Evolutionary conservation across 2,888 invertebrate genomes (phyloP).

Genomic region (Lithosia quadra): DNA sequence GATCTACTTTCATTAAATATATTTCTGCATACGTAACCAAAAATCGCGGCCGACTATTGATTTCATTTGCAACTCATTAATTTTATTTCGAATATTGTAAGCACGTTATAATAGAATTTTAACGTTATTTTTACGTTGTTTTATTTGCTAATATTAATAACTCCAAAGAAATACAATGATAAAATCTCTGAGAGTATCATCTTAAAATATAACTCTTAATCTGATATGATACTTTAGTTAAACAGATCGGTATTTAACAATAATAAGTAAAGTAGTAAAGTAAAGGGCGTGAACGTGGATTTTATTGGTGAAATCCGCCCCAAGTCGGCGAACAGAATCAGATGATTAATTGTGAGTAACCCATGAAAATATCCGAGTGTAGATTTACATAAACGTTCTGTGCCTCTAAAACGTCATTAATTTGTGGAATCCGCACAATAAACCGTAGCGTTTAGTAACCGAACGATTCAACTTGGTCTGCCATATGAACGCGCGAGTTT

Average conservation of each 20-base stretch:
- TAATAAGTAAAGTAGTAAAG: too few relatives aligned
- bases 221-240: too few relatives aligned
- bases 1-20: slow-evolving; percentile 66
- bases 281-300: too few relatives aligned
- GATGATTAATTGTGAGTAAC: not conserved
- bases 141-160: too few relatives aligned
- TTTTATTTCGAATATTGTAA: slow-evolving; percentile 29
- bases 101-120: too few relatives aligned
- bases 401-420: slow-evolving; percentile 57
- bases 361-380: slow-evolving; percentile 22
- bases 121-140: too few relatives aligned
- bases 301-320: not conserved
- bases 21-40: slow-evolving; percentile 53
- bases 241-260: too few relatives aligned
- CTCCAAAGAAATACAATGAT: too few relatives aligned
- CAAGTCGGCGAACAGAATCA: not conserved
- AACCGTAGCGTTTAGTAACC: slow-evolving; percentile 58
- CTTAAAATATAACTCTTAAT: too few relatives aligned
- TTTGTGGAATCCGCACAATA: slow-evolving; percentile 54
- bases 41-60: slow-evolving; percentile 43
- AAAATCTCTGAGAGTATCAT: too few relatives aligned
- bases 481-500: slow-evolving; percentile 65
- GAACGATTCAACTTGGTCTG: slow-evolving; percentile 64
- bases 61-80: slow-evolving; percentile 35
- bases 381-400: slow-evolving; percentile 40